Evolutionary conservation across 2,888 invertebrate species (phyloP).

Genomic region (Troides aeacus): DNA sequence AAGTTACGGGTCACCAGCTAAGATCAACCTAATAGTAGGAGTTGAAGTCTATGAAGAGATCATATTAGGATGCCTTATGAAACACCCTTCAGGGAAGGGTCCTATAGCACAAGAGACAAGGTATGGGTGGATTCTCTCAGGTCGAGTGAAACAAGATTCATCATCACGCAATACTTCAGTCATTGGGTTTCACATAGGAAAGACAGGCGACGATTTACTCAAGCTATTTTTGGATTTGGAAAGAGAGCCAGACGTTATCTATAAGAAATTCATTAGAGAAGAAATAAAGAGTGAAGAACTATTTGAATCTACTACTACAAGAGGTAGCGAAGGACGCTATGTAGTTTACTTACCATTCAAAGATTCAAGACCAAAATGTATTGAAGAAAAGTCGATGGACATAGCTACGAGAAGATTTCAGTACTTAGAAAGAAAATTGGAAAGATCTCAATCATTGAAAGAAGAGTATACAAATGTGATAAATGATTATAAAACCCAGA

Average conservation of each 20-base stretch:
- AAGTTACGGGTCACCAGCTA: background rate
- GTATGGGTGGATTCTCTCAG: background rate
- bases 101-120: background rate
- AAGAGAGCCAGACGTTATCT: conserved; percentile 22
- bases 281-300: conserved; percentile 26
- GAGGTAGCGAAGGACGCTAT: conserved; percentile 26
- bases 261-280: conserved; percentile 17
- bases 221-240: conserved; percentile 32
- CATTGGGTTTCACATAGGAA: background rate
- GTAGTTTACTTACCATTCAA: conserved; percentile 20
- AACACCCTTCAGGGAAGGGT: background rate
- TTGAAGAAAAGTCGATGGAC: conserved; percentile 26
- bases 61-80: background rate
- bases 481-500: background rate
- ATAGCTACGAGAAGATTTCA: conserved; percentile 33
- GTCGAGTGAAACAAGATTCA: background rate
- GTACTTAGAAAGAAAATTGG: conserved; percentile 32
- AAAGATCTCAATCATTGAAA: conserved; percentile 19
- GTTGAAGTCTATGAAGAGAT: no score
- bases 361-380: conserved; percentile 24
- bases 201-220: conserved; percentile 31
- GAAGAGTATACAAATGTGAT: conserved; percentile 9
- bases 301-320: conserved; percentile 33
- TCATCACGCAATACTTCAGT: no score
- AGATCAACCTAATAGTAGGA: no score